Percentiles rank a stretch among this genome's conserved stretches.
These are phyloP conservation scores for Speoplatyrhinus poulsoni DNA, from an alignment of 2,113 vertebrate species.

Conservation along the genomic window DNA sequence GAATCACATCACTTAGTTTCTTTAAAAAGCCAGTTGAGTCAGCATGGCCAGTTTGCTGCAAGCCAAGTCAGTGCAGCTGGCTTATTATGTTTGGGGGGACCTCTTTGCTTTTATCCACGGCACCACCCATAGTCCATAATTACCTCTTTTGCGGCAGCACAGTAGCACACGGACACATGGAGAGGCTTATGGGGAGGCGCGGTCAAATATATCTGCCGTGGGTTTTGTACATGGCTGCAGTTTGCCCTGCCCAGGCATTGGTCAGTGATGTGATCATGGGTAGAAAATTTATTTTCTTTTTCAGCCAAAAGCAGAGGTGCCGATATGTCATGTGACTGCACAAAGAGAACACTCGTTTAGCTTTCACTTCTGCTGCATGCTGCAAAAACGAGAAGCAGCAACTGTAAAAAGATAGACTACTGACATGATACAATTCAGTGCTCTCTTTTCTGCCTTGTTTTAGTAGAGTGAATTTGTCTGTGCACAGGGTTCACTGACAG, in stretches of 20 bases:
- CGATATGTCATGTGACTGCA: conserved; percentile 57
- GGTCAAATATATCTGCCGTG: conserved; percentile 37
- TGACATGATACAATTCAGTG: background rate
- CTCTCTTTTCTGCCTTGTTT: conserved; percentile 8
- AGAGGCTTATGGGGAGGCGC: conserved; percentile 23
- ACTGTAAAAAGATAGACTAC: conserved; percentile 1
- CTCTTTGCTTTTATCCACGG: conserved; percentile 55
- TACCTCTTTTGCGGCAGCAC: conserved; percentile 58
- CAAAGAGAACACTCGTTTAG: conserved; percentile 53
- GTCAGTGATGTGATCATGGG: conserved; percentile 49
- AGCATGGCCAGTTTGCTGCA: conserved; percentile 40
- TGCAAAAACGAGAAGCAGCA: conserved; percentile 64
- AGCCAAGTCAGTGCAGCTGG: conserved; percentile 60
- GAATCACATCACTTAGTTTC: conserved; percentile 53
- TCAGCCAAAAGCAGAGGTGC: conserved; percentile 26
- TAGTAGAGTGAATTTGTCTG: background rate
- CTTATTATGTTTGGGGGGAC: conserved; percentile 66
- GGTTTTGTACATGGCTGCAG: conserved; percentile 19
- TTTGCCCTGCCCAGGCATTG: conserved; percentile 44
- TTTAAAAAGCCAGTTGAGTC: conserved; percentile 55
- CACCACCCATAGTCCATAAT: conserved; percentile 63
- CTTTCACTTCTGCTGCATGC: conserved; percentile 76
- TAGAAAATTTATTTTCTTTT: conserved; percentile 14
- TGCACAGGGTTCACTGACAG: background rate
- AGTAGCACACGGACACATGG: conserved; percentile 47